These are phyloP conservation scores for Apoda limacodes DNA, from an alignment of 2,888 invertebrate genomes.

Conservation along the genomic window DNA sequence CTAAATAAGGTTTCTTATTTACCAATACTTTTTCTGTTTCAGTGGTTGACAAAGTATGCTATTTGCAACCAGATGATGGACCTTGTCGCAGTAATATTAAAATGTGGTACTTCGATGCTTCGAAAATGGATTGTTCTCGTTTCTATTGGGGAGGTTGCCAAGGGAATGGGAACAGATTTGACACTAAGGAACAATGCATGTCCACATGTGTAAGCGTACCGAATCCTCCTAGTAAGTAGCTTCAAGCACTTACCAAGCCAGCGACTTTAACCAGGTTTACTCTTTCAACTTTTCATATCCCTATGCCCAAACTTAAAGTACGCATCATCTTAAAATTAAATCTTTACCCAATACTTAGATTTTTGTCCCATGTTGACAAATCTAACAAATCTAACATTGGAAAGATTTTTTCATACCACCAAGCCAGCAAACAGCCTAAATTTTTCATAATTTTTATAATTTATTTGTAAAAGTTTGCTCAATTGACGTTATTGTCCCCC, in stretches of 20 bases:
- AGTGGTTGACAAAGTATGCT: constrained; percentile 41
- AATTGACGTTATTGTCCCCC: too few relatives aligned
- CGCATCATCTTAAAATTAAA: too few relatives aligned
- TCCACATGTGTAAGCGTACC: constrained; percentile 28
- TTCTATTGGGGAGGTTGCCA: constrained; percentile 58
- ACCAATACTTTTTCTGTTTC: too few relatives aligned
- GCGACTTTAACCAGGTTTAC: neutral
- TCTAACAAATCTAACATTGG: too few relatives aligned
- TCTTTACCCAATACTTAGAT: too few relatives aligned
- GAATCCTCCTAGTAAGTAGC: constrained; percentile 28
- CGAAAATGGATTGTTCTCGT: constrained; percentile 20
- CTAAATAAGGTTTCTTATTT: constrained; percentile 7
- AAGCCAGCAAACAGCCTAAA: too few relatives aligned
- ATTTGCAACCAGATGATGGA: constrained; percentile 37
- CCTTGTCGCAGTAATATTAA: constrained; percentile 41
- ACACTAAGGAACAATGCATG: constrained; percentile 26
- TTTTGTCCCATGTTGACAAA: too few relatives aligned
- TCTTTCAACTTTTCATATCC: too few relatives aligned
- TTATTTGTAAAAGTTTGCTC: neutral
- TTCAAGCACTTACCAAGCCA: too few relatives aligned
- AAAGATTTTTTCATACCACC: too few relatives aligned
- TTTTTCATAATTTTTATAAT: neutral
- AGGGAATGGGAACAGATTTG: constrained; percentile 54
- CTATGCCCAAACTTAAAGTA: too few relatives aligned
- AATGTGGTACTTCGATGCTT: constrained; percentile 40